Percentiles rank a stretch among this genome's conserved stretches.
phyloP scores from a whole-genome alignment of 2,888 invertebrate genomes.

The Mechanitis mazaeus region DNA sequence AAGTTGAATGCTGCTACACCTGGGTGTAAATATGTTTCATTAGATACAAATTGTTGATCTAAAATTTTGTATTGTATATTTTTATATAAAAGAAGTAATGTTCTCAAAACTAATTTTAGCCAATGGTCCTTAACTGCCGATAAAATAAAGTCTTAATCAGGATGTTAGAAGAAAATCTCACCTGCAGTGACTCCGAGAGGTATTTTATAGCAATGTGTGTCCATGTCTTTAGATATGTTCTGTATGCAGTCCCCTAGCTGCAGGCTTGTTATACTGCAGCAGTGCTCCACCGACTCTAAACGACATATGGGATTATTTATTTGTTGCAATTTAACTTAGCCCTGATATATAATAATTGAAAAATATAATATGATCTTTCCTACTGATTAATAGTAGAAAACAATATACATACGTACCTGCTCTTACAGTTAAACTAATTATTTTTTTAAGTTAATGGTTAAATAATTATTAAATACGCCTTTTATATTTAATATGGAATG shows the following conservation, averaged over 20 bases:
- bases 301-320: slow-evolving; percentile 12
- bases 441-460: not conserved
- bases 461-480: too few relatives aligned
- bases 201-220: slow-evolving; percentile 92
- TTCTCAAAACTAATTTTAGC: not conserved
- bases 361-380: not conserved
- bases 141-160: not conserved
- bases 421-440: not conserved
- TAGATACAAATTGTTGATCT: too few relatives aligned
- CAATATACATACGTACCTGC: too few relatives aligned
- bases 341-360: not conserved
- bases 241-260: slow-evolving; percentile 95
- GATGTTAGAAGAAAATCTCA: slow-evolving; percentile 39
- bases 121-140: not conserved
- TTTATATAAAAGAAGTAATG: too few relatives aligned
- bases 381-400: too few relatives aligned
- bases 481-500: not conserved
- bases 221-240: slow-evolving; percentile 96
- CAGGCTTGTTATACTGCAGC: slow-evolving; percentile 93
- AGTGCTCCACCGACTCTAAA: slow-evolving; percentile 96
- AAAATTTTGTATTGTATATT: too few relatives aligned
- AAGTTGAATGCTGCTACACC: slow-evolving; percentile 99
- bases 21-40: slow-evolving; percentile 38
- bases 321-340: too few relatives aligned
- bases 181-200: slow-evolving; percentile 96